Conservation (phyloP, 1,140 invertebrate genomes). For the Nomia melanderi region DNA sequence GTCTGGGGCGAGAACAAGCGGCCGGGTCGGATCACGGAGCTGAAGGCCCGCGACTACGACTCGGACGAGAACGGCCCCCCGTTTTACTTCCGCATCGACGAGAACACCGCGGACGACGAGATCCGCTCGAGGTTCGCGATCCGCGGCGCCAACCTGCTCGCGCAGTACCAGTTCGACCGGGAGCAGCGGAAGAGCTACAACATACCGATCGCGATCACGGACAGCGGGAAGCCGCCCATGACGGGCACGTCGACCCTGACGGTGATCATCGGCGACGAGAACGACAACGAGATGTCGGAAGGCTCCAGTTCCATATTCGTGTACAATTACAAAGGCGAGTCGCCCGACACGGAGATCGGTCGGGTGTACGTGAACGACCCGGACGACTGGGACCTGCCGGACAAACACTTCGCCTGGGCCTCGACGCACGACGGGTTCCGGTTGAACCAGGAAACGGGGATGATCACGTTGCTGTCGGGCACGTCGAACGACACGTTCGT, state of each 20-base stretch:
- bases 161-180: conserved; percentile 90
- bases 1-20: conserved; percentile 91
- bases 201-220: conserved; percentile 93
- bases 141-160: conserved; percentile 82
- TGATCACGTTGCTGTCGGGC: conserved; percentile 90
- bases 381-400: conserved; percentile 96
- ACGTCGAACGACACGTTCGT: conserved; percentile 86
- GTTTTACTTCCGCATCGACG: conserved; percentile 88
- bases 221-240: conserved; percentile 87
- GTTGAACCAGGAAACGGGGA: conserved; percentile 87
- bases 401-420: conserved; percentile 91
- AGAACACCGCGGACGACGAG: conserved; percentile 84
- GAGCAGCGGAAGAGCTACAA: conserved; percentile 93
- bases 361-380: conserved; percentile 94
- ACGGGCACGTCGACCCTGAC: conserved; percentile 89
- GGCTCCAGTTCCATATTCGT: conserved; percentile 94
- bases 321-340: conserved; percentile 92
- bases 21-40: conserved; percentile 85
- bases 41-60: conserved; percentile 91
- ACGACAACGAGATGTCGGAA: conserved; percentile 92
- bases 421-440: conserved; percentile 83
- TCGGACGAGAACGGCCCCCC: conserved; percentile 90
- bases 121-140: conserved; percentile 88
- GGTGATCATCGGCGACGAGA: conserved; percentile 94
- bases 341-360: conserved; percentile 90